Conservation (phyloP, 2,113 vertebrate genomes). For the Orcinus orca region DNA sequence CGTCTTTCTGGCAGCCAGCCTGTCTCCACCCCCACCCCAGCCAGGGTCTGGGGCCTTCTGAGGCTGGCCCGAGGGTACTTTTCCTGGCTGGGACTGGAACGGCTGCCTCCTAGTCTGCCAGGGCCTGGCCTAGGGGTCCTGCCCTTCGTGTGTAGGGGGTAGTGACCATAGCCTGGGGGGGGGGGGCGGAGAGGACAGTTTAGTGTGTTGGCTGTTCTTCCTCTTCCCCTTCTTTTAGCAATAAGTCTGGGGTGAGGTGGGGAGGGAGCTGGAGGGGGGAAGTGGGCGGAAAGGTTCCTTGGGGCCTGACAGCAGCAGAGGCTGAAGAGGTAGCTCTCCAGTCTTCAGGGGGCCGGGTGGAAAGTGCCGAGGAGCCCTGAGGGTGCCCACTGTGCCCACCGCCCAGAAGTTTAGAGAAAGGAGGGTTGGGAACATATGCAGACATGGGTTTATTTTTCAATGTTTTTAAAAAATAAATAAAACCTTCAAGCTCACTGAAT, state of each 20-base stretch:
- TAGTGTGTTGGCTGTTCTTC: constrained; percentile 13
- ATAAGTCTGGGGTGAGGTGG: constrained; percentile 66
- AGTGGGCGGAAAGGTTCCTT: background rate
- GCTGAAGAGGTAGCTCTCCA: background rate
- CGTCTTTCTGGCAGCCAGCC: background rate
- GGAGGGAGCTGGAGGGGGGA: background rate
- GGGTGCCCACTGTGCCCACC: background rate
- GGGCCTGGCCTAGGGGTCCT: constrained; percentile 19
- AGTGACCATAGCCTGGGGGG: constrained; percentile 2
- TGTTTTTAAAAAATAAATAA: constrained; percentile 71
- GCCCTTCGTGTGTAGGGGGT: constrained; percentile 2
- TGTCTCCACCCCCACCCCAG: background rate
- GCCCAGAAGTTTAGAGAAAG: background rate
- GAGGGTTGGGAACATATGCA: constrained; percentile 45
- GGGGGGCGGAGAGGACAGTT: background rate
- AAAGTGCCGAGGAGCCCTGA: background rate
- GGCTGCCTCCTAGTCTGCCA: constrained; percentile 10
- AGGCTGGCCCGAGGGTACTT: background rate
- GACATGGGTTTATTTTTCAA: constrained; percentile 79
- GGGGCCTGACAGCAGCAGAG: background rate
- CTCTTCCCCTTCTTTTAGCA: constrained; percentile 66
- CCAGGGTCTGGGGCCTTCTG: background rate
- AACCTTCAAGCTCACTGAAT: background rate
- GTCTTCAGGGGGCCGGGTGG: background rate
- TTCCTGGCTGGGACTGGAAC: constrained; percentile 29